Percentiles rank a stretch among this genome's conserved stretches.
Evolutionary conservation across 1,140 invertebrate genomes (phyloP).

Genomic region (Ostrea denselamellosa): DNA sequence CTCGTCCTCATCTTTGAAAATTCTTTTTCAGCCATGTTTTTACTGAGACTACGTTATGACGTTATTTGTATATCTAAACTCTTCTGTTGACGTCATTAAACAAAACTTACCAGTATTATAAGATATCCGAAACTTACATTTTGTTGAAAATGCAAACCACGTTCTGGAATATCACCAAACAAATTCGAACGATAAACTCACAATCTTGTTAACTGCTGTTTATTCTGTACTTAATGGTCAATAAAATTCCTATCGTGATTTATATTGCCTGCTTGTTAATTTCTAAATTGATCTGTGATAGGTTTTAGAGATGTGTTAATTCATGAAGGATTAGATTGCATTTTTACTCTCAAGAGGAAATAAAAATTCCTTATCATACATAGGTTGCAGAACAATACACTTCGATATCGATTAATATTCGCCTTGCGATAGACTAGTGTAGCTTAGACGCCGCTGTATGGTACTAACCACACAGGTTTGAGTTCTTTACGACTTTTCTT

Average conservation of each 20-base stretch:
- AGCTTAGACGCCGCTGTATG: neutral
- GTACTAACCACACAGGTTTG: neutral
- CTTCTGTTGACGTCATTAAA: too few species aligned
- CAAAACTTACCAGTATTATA: neutral
- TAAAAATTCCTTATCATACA: neutral
- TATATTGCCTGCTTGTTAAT: neutral
- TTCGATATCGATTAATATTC: neutral
- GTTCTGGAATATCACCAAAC: neutral
- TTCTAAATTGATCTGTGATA: constrained; percentile 19
- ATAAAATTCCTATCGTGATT: constrained; percentile 33
- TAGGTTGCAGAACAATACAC: neutral
- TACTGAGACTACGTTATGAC: too few species aligned
- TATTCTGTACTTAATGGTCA: constrained; percentile 18
- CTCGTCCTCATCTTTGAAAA: too few species aligned
- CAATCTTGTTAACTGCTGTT: neutral
- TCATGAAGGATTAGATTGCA: neutral
- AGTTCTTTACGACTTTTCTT: neutral
- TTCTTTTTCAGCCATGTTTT: too few species aligned
- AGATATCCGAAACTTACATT: neutral
- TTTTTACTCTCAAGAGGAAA: neutral
- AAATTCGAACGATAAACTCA: neutral
- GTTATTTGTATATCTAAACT: too few species aligned
- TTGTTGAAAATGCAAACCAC: neutral
- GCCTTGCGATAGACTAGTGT: neutral
- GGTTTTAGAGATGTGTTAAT: constrained; percentile 16